phyloP scores from a whole-genome alignment of 2,888 invertebrate species.

The Perizoma affinitatum region DNA sequence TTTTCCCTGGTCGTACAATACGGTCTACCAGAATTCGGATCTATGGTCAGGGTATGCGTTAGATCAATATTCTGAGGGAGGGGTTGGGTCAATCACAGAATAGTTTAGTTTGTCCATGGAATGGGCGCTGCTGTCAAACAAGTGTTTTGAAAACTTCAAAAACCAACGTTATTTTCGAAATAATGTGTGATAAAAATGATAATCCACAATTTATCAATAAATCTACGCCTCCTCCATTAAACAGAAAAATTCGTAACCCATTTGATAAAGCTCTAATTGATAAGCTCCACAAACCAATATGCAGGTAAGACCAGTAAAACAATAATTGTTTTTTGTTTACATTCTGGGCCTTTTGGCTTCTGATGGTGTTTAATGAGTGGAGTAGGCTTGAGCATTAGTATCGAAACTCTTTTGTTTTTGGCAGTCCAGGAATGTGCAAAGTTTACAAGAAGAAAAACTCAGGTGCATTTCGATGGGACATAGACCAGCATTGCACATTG shows the following conservation, averaged over 20 bases:
- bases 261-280: slow-evolving; percentile 87
- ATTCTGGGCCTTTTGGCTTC: slow-evolving; percentile 1
- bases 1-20: too few species aligned
- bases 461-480: slow-evolving; percentile 85
- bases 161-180: slow-evolving; percentile 60
- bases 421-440: slow-evolving; percentile 80
- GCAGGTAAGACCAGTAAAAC: slow-evolving; percentile 80
- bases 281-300: slow-evolving; percentile 87
- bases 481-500: slow-evolving; percentile 87
- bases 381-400: neutral
- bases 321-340: slow-evolving; percentile 4
- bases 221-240: slow-evolving; percentile 70
- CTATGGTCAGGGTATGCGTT: too few species aligned
- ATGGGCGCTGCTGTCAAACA: too few species aligned
- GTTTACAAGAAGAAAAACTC: slow-evolving; percentile 72
- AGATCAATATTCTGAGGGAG: too few species aligned
- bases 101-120: too few species aligned
- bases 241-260: slow-evolving; percentile 85
- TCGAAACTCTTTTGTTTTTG: slow-evolving; percentile 11
- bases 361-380: too few species aligned
- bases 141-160: too few species aligned
- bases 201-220: slow-evolving; percentile 59
- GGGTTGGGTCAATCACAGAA: too few species aligned
- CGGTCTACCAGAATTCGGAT: too few species aligned
- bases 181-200: slow-evolving; percentile 74